Evolutionary conservation across 2,797 vertebrate species (phyloP), one percentile per base, ranked within the genome.

Genomic region (Gila robusta): DNA sequence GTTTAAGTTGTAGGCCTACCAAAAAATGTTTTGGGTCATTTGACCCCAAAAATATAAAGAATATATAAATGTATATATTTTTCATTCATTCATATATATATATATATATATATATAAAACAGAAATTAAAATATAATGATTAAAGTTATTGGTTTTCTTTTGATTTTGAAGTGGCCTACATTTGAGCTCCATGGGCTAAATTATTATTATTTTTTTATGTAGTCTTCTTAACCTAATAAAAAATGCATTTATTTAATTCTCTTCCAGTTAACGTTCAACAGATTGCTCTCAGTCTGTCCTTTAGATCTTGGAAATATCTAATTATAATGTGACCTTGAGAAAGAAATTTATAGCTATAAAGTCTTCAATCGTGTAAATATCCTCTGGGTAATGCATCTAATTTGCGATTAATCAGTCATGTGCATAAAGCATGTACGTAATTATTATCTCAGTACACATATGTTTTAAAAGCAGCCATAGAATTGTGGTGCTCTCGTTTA

Each of bases 371-470:
- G 16, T 67, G 14, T 35, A 52, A 37, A 70, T 81, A n/a, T 82
- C 49, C 47, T 17, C 49, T 11, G 28, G 79, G 44, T 49, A 26
- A 39, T 39, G 35, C 32, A 81, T 71, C 23, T 26, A 44, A 59
- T 59, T 82, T 72, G 49, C 26, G 4, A 56, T 72, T 41, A 72
- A 82, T 82, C 52, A 54, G 23, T 23, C 39, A 44, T 73, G 39
- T 73, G 70, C 17, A 35, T 59, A 37, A 71, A 62, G 62, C n/a
- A 16, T 26, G 19, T 37, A 10, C 6, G 9, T 44, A 8, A 73
- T 82, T 44, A 70, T n/a, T 70, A 73, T 82, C 26, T 82, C 16
- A 73, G 54, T 12, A 37, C 16, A n/a, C 69, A 39, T 37, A 35
- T 56, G 44, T 39, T 79, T 26, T 62, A 73, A 82, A 6, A 41